Evolutionary conservation across 2,888 invertebrate genomes (phyloP), one percentile per base, ranked within the genome.

Genomic region (Tipula vernalis): DNA sequence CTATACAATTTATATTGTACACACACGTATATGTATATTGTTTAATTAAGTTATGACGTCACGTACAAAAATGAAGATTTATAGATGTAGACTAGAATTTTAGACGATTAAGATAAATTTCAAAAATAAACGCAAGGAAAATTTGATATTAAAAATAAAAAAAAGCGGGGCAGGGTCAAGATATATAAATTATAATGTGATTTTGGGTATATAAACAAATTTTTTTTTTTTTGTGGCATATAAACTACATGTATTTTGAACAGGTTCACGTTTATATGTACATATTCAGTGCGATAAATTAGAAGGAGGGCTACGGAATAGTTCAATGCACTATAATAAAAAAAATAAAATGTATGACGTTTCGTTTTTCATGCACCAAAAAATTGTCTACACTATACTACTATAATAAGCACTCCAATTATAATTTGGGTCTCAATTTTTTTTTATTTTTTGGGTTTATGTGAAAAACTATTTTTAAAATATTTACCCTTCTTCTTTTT

Each of bases 391-490:
- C 10, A 8, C 71, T 28, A 28, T 28, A 57, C 51, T 15, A 57
- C 51, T 15, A 18, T 71, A 71, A 57, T 57, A 71, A 28, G 71
- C 71, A 71, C 28, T 71, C 71, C 71, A 71, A 71, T 71, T 71
- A 71, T 71, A 71, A 71, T 71, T 71, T 71, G 71, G 71, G 71
- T 71, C 71, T 71, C 71, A 71, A 71, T 10, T 28, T 71, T 71
- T 28, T 18, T 18, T 51, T 10, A 28, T 71, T 71, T 28, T 18
- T 18, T 51, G n/a, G 51, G 5, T 15, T 51, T 71, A 28, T 28
- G 71, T 71, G 71, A 71, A 71, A 71, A 71, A 71, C 71, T 71
- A 71, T 71, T 71, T 71, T 71, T 71, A 71, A 71, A 71, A 71
- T 71, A 71, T 71, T 71, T 71, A 71, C 71, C 71, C 71, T 71